phyloP scores from a whole-genome alignment of 2,888 invertebrate genomes.

The Neoascia interrupta region DNA sequence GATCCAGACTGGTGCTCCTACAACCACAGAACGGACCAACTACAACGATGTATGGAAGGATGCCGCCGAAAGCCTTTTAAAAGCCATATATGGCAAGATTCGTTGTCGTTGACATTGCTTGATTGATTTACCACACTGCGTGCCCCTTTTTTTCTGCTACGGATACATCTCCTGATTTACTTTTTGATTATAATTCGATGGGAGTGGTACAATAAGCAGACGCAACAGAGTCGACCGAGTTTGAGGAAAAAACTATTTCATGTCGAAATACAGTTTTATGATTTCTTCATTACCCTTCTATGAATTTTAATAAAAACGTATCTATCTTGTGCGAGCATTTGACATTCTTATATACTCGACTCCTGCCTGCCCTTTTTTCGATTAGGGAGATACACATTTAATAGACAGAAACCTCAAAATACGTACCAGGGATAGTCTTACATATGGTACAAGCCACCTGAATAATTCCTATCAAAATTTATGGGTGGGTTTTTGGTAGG shows the following conservation, averaged over 20 bases:
- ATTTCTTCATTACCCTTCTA: constrained; percentile 61
- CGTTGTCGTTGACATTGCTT: constrained; percentile 62
- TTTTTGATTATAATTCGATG: constrained; percentile 49
- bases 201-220: constrained; percentile 39
- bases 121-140: constrained; percentile 68
- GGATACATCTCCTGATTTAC: constrained; percentile 18
- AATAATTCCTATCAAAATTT: too few species aligned
- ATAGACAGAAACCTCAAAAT: too few species aligned
- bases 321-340: neutral
- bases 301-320: constrained; percentile 60
- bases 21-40: neutral
- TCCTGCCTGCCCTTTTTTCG: too few species aligned
- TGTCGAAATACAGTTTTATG: constrained; percentile 51
- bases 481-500: too few species aligned
- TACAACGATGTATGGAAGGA: constrained; percentile 26
- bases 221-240: neutral
- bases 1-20: constrained; percentile 31
- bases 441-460: too few species aligned
- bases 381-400: too few species aligned
- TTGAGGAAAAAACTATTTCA: constrained; percentile 41
- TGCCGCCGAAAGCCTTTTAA: constrained; percentile 66
- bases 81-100: constrained; percentile 57
- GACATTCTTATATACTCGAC: too few species aligned
- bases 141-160: constrained; percentile 29
- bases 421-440: too few species aligned